Percentiles rank a stretch among this genome's conserved stretches.
phyloP scores from a whole-genome alignment of 2,113 vertebrate genomes.

The Irena cyanogastra region DNA sequence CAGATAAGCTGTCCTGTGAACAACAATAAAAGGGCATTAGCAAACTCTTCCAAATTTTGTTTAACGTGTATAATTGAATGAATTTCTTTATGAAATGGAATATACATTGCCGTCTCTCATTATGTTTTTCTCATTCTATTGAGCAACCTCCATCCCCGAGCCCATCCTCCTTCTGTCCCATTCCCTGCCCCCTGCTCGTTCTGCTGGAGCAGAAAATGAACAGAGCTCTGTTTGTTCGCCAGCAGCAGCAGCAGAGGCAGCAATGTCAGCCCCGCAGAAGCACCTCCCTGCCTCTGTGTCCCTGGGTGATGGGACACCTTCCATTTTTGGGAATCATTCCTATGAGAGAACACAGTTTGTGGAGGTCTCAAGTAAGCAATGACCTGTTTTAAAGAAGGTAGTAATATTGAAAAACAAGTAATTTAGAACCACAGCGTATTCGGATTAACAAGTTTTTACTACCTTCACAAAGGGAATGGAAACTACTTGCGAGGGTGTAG shows the following conservation, averaged over 20 bases:
- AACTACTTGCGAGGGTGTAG: not conserved
- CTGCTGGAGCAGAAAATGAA: slow-evolving; percentile 10
- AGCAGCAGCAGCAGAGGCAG: not conserved
- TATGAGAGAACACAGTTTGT: not conserved
- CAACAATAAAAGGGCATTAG: not conserved
- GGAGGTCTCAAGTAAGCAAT: not conserved
- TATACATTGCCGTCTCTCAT: not conserved
- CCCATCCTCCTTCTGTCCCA: not conserved
- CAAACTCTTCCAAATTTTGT: not conserved
- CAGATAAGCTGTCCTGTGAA: not conserved
- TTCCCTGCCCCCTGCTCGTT: not conserved
- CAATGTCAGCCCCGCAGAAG: not conserved
- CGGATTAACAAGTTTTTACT: not conserved
- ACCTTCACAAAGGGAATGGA: not conserved
- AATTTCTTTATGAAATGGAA: not conserved
- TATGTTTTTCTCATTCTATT: not conserved
- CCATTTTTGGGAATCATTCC: not conserved
- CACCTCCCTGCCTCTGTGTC: not conserved
- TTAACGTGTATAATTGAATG: not conserved
- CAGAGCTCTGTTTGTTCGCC: not conserved
- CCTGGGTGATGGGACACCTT: not conserved
- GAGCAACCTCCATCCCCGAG: not conserved
- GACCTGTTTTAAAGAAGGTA: not conserved
- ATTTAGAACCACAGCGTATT: not conserved
- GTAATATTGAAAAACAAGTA: not conserved